Evolutionary conservation across 2,113 vertebrate genomes (phyloP).

Genomic region (Pseudorectes ferrugineus): DNA sequence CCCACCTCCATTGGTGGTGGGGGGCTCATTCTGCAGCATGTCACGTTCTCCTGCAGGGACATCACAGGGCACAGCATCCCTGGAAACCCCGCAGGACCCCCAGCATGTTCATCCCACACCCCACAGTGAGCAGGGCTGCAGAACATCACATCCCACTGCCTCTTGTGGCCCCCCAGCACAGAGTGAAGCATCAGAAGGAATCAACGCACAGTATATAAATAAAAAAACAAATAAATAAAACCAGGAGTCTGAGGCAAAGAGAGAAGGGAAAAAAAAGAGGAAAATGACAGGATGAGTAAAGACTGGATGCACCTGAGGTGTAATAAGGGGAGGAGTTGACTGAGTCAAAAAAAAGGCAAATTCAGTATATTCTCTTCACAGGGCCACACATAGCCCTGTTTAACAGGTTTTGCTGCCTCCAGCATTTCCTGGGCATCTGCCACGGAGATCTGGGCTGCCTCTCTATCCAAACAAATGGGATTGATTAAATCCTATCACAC

Average conservation of each 20-base stretch:
- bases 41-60: neutral
- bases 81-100: neutral
- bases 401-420: neutral
- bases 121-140: neutral
- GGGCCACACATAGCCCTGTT: neutral
- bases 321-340: neutral
- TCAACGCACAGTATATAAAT: neutral
- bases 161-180: neutral
- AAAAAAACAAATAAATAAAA: neutral
- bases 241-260: neutral
- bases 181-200: neutral
- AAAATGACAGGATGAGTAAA: neutral
- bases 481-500: neutral
- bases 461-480: neutral
- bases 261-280: neutral
- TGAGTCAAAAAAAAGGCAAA: neutral
- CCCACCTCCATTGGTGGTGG: neutral
- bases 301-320: neutral
- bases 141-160: neutral
- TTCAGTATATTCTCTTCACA: neutral
- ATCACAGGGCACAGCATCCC: neutral
- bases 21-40: neutral
- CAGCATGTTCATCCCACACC: rapidly evolving
- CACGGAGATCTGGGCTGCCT: neutral
- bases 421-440: neutral